Base-by-base conservation (phyloP, 2,888 invertebrate genomes). In the Hydriomena furcata region DNA sequence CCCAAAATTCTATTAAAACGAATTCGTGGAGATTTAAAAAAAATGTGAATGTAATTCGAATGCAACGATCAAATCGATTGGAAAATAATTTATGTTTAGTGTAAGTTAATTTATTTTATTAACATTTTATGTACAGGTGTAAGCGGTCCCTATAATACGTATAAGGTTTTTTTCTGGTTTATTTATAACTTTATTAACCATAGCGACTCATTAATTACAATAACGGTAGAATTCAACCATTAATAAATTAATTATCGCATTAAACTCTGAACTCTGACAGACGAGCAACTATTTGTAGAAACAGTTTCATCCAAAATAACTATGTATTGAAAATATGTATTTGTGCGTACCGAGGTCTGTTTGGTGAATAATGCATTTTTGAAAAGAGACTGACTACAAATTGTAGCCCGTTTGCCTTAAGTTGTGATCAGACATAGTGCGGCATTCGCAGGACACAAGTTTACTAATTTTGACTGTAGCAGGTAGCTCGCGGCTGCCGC, bases 11-110 rank as follows among this genome's bases (percentile, higher is more conserved):
- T 70, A 31, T 68, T 32, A 38, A 68, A 58, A 43, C 24, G 80
- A 80, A 79, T 76, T 79, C 53, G 66, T 69, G 73, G 73, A 56
- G 79, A 79, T 79, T 66, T 55, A 66, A 60, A 48, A 57, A 44
- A 66, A 64, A 68, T 56, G 41, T 61, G 47, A 60, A 58, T 63
- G 58, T 61, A 61, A 69, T 58, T 61, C 68, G 63, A 74, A 65
- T 52, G 51, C 52, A 57, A 68, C 73, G 71, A 77, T 69, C 55
- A 57, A 62, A 63, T 66, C 71, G 74, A 76, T 68, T 67, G 61
- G 65, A 67, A 62, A 64, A 24, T 31, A 13, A 17, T 40, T 20
- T 41, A 42, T 23, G 65, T 58, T 62, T 63, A 65, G 55, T 24
- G 42, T 63, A 65, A 66, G 63, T 61, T 63, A 70, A 68, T 25